A percentile compares a stretch with the other conserved stretches of the same genome.
Evolutionary conservation across 2,797 vertebrate genomes (phyloP).

Genomic region (Sebastes reedi): DNA sequence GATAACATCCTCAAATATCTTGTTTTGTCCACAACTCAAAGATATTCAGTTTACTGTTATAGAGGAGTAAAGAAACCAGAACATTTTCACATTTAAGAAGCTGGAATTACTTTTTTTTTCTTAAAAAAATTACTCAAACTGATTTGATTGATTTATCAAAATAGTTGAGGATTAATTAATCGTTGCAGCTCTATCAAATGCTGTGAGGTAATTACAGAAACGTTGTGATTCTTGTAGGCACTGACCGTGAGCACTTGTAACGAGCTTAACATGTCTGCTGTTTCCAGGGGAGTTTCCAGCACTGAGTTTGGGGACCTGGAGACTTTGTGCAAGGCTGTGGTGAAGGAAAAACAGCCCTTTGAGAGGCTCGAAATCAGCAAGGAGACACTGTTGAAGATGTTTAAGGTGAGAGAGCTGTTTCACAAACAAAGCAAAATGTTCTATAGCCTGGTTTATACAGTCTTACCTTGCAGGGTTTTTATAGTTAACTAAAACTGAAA

Average conservation of each 20-base stretch:
- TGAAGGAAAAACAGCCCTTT: constrained; percentile 94
- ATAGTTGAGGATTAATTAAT: too few relatives aligned
- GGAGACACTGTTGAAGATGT: constrained; percentile 92
- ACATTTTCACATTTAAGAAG: too few relatives aligned
- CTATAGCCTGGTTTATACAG: not conserved
- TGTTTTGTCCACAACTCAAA: too few relatives aligned
- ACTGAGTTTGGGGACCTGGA: constrained; percentile 89
- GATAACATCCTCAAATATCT: too few relatives aligned
- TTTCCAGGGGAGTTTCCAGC: constrained; percentile 88
- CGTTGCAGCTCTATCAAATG: not conserved
- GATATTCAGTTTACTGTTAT: too few relatives aligned
- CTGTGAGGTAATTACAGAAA: not conserved
- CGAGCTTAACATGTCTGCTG: not conserved
- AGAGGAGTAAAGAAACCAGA: too few relatives aligned
- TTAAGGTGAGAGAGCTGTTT: constrained; percentile 85
- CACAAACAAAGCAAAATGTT: not conserved
- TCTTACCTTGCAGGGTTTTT: not conserved
- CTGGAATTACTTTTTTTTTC: too few relatives aligned
- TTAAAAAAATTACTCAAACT: too few relatives aligned
- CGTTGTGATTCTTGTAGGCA: not conserved
- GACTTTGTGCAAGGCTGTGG: constrained; percentile 85
- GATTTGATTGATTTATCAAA: too few relatives aligned
- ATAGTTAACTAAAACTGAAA: not conserved
- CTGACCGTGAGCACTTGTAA: not conserved
- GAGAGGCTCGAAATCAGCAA: constrained; percentile 94